Percentiles rank a stretch among this genome's conserved stretches.
Conservation (phyloP, 2,797 vertebrate species). For the Myiotriccus ornatus region DNA sequence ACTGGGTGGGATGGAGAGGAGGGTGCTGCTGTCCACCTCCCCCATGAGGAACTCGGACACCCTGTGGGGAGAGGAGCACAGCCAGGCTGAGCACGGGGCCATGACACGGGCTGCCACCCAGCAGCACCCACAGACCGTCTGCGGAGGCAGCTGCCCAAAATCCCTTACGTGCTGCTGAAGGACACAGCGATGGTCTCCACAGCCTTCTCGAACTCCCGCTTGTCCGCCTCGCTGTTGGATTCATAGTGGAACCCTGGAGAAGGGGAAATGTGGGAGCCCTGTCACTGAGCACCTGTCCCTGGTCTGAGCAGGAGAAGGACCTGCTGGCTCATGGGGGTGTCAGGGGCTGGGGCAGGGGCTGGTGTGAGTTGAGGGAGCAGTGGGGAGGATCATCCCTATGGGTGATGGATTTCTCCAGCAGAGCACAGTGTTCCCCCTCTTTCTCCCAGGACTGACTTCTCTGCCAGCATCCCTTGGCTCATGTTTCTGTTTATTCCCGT, state of each 20-base stretch:
- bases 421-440: background rate
- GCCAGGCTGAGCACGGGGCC: background rate
- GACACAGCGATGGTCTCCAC: slow-evolving; percentile 94
- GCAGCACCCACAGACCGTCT: background rate
- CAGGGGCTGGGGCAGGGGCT: background rate
- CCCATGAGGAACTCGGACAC: slow-evolving; percentile 97
- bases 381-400: background rate
- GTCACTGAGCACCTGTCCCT: background rate
- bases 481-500: background rate
- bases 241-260: slow-evolving; percentile 91
- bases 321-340: background rate
- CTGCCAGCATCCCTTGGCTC: background rate
- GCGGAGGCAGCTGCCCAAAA: rapidly evolving
- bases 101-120: background rate
- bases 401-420: background rate
- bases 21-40: slow-evolving; percentile 93
- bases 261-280: background rate
- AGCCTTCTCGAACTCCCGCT: slow-evolving; percentile 93
- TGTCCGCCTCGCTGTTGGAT: slow-evolving; percentile 84
- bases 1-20: slow-evolving; percentile 89
- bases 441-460: background rate
- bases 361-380: background rate
- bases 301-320: background rate
- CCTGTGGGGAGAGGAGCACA: slow-evolving; percentile 54
- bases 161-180: slow-evolving; percentile 94